phyloP scores from a whole-genome alignment of 2,888 invertebrate species.

The Microplitis deprimator region DNA sequence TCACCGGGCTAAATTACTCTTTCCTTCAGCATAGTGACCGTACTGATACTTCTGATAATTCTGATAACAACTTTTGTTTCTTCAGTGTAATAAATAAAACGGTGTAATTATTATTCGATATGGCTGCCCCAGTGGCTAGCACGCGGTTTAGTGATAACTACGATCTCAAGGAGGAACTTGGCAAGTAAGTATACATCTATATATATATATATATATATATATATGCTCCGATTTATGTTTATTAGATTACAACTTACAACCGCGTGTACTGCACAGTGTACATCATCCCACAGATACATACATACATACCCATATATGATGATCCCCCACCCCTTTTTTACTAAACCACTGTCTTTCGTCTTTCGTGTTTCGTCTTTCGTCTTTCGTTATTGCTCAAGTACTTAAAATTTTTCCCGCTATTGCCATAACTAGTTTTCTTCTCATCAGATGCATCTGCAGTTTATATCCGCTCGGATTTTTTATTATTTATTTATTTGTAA shows the following conservation, averaged over 20 bases:
- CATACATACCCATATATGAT: too few relatives aligned
- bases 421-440: slow-evolving; percentile 3
- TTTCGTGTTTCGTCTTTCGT: background rate
- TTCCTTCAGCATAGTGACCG: slow-evolving; percentile 30
- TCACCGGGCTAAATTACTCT: slow-evolving; percentile 62
- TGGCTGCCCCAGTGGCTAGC: slow-evolving; percentile 92
- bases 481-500: too few relatives aligned
- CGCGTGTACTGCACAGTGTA: slow-evolving; percentile 12
- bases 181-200: slow-evolving; percentile 84
- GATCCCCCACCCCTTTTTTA: background rate
- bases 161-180: slow-evolving; percentile 99
- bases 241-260: slow-evolving; percentile 9
- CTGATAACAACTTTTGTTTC: background rate
- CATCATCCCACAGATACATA: background rate
- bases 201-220: slow-evolving; percentile 4
- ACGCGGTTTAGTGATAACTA: slow-evolving; percentile 99
- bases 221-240: slow-evolving; percentile 13
- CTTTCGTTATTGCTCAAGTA: slow-evolving; percentile 10
- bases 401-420: slow-evolving; percentile 18
- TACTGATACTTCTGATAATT: background rate
- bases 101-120: slow-evolving; percentile 72
- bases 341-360: background rate
- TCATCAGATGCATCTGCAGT: background rate
- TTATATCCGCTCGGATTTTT: background rate
- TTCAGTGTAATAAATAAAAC: slow-evolving; percentile 23